Evolutionary conservation across 2,113 vertebrate species (phyloP), one percentile per base, ranked within the genome.

Genomic region (Perca fluviatilis): DNA sequence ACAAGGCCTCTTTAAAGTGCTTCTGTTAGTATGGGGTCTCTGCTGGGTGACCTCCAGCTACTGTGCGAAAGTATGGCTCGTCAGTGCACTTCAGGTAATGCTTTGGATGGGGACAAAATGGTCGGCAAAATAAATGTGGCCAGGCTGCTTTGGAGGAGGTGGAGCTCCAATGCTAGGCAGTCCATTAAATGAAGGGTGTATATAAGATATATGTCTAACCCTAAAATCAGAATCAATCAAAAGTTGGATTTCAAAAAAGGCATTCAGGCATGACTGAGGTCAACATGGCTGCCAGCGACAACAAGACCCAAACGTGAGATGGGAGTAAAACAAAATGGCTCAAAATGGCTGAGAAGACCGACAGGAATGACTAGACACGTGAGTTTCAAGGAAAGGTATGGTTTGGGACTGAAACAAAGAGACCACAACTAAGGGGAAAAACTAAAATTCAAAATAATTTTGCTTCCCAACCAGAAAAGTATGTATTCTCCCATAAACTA

Each of bases 1-100:
- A 65, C 70, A 77, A 81, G 88, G 74, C 79, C 71, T 77, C 47
- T 76, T 30, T 90, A 91, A 89, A 90, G 92, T 93, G 91, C 87
- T 81, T 84, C 61, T 61, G 78, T 65, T 67, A 43, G 61, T 47
- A 13, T 15, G 70, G 80, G 49, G 81, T 67, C 84, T 81, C 61
- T 61, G 74, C 76, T 65, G 76, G 50, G 54, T 5, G 67, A 71
- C 69, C 65, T 66, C 72, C 78, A 68, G 83, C 82, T 77, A 77
- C 80, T 67, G 58, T 50, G 68, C 67, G 68, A 49, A 51, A 58
- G 43, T 65, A n/a, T 71, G 64, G 73, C 81, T 66, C 43, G 21
- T 74, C 82, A 88, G 72, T 88, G 82, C 86, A 90, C 86, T 81
- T 79, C 33, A 79, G 76, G 86, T 63, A 71, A 79, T 76, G 78